Percentiles rank a stretch among this genome's conserved stretches.
Conservation (phyloP, 2,113 vertebrate species). For the Bambusicola thoracicus region DNA sequence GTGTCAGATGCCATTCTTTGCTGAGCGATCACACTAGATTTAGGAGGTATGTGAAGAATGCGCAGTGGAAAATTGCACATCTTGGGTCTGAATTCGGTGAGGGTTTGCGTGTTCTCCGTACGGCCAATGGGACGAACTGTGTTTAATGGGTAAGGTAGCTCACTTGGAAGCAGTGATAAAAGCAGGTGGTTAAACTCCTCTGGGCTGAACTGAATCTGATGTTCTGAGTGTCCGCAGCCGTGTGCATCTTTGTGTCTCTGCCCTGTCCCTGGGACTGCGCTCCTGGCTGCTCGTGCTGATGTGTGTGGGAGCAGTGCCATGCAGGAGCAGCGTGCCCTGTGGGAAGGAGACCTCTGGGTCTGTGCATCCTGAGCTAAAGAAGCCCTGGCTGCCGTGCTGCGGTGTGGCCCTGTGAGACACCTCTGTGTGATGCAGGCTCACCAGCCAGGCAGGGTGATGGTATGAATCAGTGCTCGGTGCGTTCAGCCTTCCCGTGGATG, state of each 20-base stretch:
- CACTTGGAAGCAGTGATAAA: background rate
- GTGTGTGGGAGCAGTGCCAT: background rate
- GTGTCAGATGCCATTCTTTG: slow-evolving; percentile 50
- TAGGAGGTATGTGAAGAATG: slow-evolving; percentile 67
- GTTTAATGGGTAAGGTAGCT: background rate
- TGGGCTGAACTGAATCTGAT: background rate
- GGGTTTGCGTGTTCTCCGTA: background rate
- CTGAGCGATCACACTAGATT: slow-evolving; percentile 54
- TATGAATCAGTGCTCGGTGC: background rate
- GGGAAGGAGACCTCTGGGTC: no score
- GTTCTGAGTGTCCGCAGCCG: background rate
- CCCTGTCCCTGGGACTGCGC: background rate
- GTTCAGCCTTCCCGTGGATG: background rate
- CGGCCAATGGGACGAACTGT: background rate
- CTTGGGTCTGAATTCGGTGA: slow-evolving; percentile 35
- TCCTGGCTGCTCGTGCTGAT: background rate
- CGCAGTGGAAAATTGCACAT: slow-evolving; percentile 50
- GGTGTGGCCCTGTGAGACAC: background rate
- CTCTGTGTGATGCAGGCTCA: background rate
- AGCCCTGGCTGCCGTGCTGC: background rate
- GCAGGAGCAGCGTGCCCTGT: no score
- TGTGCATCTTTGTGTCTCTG: background rate
- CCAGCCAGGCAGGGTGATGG: background rate
- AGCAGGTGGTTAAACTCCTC: background rate
- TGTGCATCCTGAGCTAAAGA: background rate